Conservation (phyloP, 1,140 invertebrate species). For the Ladona fulva region DNA sequence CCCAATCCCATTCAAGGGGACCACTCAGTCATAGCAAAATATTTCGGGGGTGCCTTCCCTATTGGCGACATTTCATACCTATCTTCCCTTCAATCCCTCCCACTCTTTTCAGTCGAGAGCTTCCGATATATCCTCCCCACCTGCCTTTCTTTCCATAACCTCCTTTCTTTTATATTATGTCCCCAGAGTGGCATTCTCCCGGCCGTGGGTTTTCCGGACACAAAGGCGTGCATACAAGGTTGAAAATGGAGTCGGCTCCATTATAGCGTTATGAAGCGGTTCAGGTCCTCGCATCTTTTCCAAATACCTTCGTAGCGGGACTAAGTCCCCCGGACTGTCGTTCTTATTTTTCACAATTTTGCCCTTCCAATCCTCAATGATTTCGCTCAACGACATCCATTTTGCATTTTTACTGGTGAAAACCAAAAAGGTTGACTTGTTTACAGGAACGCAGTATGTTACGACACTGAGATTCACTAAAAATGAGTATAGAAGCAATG, state of each 20-base stretch:
- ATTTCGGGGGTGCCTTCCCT: background rate
- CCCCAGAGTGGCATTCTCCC: background rate
- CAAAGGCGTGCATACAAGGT: background rate
- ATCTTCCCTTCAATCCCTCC: background rate
- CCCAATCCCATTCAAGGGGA: background rate
- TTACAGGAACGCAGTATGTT: no score
- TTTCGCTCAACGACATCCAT: no score
- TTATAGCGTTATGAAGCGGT: conserved; percentile 1
- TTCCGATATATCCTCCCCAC: background rate
- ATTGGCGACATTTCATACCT: background rate
- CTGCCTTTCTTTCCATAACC: background rate
- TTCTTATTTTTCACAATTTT: no score
- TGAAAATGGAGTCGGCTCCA: background rate
- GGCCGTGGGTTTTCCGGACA: background rate
- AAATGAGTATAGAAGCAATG: no score
- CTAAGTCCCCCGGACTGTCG: no score
- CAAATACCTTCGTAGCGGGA: background rate
- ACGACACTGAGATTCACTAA: no score
- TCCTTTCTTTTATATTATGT: background rate
- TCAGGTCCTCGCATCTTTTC: background rate
- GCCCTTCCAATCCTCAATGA: no score
- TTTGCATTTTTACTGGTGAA: no score
- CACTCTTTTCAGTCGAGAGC: background rate
- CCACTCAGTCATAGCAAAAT: conserved; percentile 1
- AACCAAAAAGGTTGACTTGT: no score